Base-by-base conservation (phyloP, 2,113 vertebrate species). In the Nicator chloris region DNA sequence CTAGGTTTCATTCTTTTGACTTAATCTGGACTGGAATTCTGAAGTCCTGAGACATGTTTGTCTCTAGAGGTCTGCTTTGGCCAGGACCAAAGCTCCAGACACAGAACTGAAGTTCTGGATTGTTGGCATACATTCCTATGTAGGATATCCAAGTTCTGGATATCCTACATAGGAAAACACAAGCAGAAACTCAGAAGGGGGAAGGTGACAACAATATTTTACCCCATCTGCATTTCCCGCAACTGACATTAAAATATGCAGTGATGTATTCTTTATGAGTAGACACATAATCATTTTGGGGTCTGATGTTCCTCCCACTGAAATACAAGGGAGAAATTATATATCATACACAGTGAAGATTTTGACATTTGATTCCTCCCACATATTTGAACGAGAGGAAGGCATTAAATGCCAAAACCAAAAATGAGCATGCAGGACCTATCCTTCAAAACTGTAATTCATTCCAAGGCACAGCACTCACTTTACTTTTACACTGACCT, bases 361-460 rank as follows among this genome's bases (percentile, higher is more conserved):
- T 95, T 97, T 87, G 90, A 92, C 84, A 92, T 94, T 79, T 90
- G 68, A 93, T 85, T 96, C 93, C 82, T 97, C 90, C 92, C 83
- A 75, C 90, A 91, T 82, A 96, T 82, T 96, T 92, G 86, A 96
- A 95, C 1, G 39, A 87, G 86, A 96, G 78, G 86, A 93, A 94
- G 44, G 30, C 85, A 94, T 81, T 95, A 93, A 92, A 96, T 93
- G 94, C 91, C 91, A 96, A 96, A 96, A 95, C 92, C 94, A 82
- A 94, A 92, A 93, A 87, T 73, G 54, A 96, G 73, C 45, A 42
- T 59, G 82, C 76, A 85, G 72, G 49, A 95, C 53, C 50, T 81
- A 88, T 53, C 56, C 66, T 76, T 96, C 73, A 87, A 89, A 95
- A 85, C 54, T 57, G 23, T 31, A 91, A 79, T 50, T 77, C 84